Evolutionary conservation across 1,140 invertebrate species (phyloP).

Genomic region (Nasonia vitripennis): DNA sequence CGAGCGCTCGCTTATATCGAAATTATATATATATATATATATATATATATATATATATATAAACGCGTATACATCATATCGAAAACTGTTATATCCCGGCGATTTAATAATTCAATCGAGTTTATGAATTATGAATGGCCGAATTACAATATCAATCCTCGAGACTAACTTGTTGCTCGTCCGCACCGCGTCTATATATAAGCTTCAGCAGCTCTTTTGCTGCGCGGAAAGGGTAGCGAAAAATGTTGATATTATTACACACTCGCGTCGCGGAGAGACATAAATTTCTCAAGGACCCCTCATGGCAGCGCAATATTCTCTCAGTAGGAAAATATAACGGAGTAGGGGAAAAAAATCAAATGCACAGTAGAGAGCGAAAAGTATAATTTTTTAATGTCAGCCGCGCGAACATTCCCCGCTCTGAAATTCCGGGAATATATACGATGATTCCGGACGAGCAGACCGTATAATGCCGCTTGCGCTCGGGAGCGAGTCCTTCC

Average conservation of each 20-base stretch:
- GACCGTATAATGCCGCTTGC: neutral
- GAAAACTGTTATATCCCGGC: slow-evolving; percentile 22
- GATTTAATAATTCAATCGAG: neutral
- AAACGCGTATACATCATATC: neutral
- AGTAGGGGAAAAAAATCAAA: too few species aligned
- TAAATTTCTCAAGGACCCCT: neutral
- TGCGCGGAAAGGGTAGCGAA: neutral
- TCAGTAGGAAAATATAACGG: too few species aligned
- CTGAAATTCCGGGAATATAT: neutral
- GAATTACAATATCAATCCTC: slow-evolving; percentile 6
- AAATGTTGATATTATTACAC: neutral
- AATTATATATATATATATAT: slow-evolving; percentile 26
- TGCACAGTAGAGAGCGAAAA: neutral
- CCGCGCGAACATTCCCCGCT: neutral
- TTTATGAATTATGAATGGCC: slow-evolving; percentile 31
- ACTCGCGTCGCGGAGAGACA: neutral
- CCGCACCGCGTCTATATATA: neutral
- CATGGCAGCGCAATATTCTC: neutral
- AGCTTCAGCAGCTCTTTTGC: neutral
- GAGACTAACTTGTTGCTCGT: neutral
- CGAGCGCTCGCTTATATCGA: neutral
- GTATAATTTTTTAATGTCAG: neutral
- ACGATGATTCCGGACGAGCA: neutral
- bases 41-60: slow-evolving; percentile 34
- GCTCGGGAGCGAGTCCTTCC: neutral